Evolutionary conservation across 2,797 vertebrate genomes (phyloP).

Genomic region (Myotis pilosus): DNA sequence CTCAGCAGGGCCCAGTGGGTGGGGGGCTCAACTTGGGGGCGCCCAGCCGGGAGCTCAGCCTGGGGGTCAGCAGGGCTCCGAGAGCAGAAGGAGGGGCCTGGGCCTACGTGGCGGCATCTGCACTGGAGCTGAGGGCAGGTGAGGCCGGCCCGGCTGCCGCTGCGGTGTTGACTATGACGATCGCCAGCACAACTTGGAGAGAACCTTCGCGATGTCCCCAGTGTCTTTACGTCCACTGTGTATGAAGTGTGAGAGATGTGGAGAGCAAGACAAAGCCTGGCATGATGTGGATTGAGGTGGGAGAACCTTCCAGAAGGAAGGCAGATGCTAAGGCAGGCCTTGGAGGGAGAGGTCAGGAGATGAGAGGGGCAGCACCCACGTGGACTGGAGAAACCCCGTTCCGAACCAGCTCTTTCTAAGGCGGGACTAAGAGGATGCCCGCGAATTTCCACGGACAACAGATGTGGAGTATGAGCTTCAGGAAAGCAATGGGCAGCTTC

Average conservation of each 20-base stretch:
- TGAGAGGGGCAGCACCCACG: rapidly evolving
- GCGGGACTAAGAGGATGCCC: rapidly evolving
- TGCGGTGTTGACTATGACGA: rapidly evolving
- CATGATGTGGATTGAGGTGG: rapidly evolving
- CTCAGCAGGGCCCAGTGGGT: no score
- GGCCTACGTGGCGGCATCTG: rapidly evolving
- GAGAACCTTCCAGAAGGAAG: not conserved
- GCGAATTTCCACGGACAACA: no score
- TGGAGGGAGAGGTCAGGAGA: not conserved
- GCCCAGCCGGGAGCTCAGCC: no score
- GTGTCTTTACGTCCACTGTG: rapidly evolving
- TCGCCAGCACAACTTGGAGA: rapidly evolving
- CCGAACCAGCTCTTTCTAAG: rapidly evolving
- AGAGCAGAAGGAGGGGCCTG: rapidly evolving
- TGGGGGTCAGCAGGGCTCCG: rapidly evolving
- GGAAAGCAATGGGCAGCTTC: not conserved
- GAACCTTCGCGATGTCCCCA: rapidly evolving
- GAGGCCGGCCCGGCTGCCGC: rapidly evolving
- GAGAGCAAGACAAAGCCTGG: not conserved
- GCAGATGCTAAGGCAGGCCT: not conserved
- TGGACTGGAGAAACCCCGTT: rapidly evolving
- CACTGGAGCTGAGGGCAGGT: rapidly evolving
- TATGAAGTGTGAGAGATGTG: not conserved
- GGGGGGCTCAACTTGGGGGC: no score
- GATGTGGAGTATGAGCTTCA: no score